Evolutionary conservation across 2,888 invertebrate species (phyloP).

Genomic region (Penaeus monodon): DNA sequence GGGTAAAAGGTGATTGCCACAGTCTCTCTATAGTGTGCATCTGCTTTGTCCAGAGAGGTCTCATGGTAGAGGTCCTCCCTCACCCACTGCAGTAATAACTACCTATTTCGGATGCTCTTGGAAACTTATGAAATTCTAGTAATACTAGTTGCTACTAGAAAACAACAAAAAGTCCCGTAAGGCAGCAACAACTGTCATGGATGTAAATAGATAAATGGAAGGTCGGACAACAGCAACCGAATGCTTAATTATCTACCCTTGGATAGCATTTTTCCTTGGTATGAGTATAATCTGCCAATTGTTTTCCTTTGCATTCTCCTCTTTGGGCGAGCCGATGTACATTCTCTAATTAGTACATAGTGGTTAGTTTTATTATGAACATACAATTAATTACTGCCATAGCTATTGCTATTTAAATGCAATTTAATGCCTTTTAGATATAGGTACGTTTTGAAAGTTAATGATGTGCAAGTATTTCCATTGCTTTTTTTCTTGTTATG

Average conservation of each 20-base stretch:
- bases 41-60: slow-evolving; percentile 29
- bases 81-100: slow-evolving; percentile 32
- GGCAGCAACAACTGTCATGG: not conserved
- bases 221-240: not conserved
- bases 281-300: slow-evolving; percentile 62
- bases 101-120: slow-evolving; percentile 9
- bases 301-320: slow-evolving; percentile 50
- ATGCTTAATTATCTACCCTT: slow-evolving; percentile 39
- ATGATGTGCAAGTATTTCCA: too few relatives aligned
- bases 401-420: not conserved
- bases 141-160: not conserved
- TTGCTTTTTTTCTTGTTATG: too few relatives aligned
- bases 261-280: slow-evolving; percentile 60
- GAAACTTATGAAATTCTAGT: slow-evolving; percentile 27
- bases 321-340: slow-evolving; percentile 28
- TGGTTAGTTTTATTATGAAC: not conserved
- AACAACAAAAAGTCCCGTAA: not conserved
- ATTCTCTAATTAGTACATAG: slow-evolving; percentile 19
- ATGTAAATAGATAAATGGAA: not conserved
- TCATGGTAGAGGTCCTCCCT: slow-evolving; percentile 30
- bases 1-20: slow-evolving; percentile 35
- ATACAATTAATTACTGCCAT: not conserved
- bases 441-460: too few relatives aligned
- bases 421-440: not conserved
- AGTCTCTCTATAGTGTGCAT: slow-evolving; percentile 38